Evolutionary conservation across 2,888 invertebrate species (phyloP), one percentile per base, ranked within the genome.

Genomic region (Pristionchus entomophagus): DNA sequence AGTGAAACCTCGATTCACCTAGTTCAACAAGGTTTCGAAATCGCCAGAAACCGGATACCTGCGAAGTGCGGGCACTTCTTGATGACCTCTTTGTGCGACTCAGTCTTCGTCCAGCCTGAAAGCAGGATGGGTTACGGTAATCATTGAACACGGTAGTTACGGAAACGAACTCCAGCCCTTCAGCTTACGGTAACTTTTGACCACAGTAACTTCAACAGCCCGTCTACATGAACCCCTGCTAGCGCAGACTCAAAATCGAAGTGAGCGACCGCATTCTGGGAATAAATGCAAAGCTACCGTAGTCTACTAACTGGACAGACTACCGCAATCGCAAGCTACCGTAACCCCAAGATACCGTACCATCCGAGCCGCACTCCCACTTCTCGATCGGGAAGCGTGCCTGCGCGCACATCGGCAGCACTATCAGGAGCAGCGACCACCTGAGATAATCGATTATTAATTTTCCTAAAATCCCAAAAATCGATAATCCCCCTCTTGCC

Each of bases 361-460:
- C 45, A 8, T 85, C 77, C 35, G 85, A 73, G 22, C 85, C 85
- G 41, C 85, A 85, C 51, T 85, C 62, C 85, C 85, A 85, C 32
- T 56, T 29, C 38, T 85, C 77, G 53, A 85, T 35, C n/a, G 51
- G 73, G 38, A 85, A 29, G 19, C 38, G 41, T 6, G 65, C 73
- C 19, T 12, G 22, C 19, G 22, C 35, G 29, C 45, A 32, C 62
- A 17, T 22, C 19, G 49, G 49, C 22, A 65, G 49, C 49, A 38
- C 45, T 29, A 65, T 2, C 19, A 84, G 35, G n/a, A 49, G 0
- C 35, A 84, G 65, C 41, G 49, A 62, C 65, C n/a, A 65, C 49
- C 65, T 84, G 32, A 49, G 35, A n/a, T n/a, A n/a, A n/a, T n/a
- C n/a, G n/a, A n/a, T n/a, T n/a, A n/a, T n/a, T n/a, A n/a, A n/a